Evolutionary conservation across 2,888 invertebrate genomes (phyloP), one percentile per base, ranked within the genome.

Genomic region (Apodemia zela): DNA sequence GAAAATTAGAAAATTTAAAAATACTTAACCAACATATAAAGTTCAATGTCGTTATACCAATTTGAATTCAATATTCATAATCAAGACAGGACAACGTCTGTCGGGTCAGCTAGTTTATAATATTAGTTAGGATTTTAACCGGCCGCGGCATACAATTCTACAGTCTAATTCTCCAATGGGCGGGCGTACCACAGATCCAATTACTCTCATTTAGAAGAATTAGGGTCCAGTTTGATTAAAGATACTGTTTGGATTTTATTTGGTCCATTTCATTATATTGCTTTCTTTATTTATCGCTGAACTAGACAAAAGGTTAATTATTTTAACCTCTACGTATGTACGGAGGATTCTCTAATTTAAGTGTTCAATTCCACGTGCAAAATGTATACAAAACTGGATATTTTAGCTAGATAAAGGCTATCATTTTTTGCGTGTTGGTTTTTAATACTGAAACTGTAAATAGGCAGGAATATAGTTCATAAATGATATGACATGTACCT

Each of bases 221-320:
- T 25, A 54, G 54, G 54, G 25, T 54, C 54, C 54, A 25, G 25
- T 54, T 54, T 54, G 15, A 54, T 54, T 54, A 54, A 54, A 54
- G 54, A 54, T 54, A 54, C 25, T 54, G 25, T 54, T 54, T 54
- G 54, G 13, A 54, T 54, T 54, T 54, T 54, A 54, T 54, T 54
- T 25, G 54, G 54, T 54, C 15, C 54, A 54, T 54, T 54, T 54
- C 54, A 54, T 54, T 25, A 25, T 54, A 54, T 54, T 54, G 54
- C 54, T 54, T 21, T 54, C 25, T 25, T 25, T 29, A 54, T 54
- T 54, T 45, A 45, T 45, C 45, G 54, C 25, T 5, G 51, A 25
- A 51, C 51, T 51, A 51, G 4, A 21, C 13, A 10, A 21, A 51
- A 51, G 51, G 51, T 51, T 51, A 21, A 51, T 51, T 51, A 51